phyloP scores from a whole-genome alignment of 2,113 vertebrate genomes.

The Poeciliopsis prolifica region DNA sequence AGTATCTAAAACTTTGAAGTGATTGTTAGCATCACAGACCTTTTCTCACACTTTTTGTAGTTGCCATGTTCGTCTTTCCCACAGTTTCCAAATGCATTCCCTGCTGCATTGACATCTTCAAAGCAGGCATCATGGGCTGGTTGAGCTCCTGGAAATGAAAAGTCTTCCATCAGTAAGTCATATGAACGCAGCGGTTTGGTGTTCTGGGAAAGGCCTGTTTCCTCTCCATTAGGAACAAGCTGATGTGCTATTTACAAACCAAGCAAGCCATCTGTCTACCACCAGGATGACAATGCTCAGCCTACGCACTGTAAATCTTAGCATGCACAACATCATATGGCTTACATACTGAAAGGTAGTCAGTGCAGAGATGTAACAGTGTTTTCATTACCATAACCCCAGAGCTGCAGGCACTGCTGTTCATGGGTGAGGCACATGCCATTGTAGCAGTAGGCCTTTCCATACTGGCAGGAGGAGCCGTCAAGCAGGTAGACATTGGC shows the following conservation, averaged over 20 bases:
- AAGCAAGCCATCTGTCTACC: neutral
- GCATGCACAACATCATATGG: no score
- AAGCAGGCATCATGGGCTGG: constrained; percentile 91
- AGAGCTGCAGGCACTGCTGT: constrained; percentile 91
- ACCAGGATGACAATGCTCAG: neutral
- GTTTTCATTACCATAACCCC: constrained; percentile 86
- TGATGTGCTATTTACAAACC: neutral
- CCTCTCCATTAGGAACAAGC: neutral
- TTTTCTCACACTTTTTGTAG: constrained; percentile 86
- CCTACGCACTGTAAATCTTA: neutral
- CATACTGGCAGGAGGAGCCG: constrained; percentile 84
- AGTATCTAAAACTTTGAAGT: neutral
- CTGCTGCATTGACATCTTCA: constrained; percentile 87
- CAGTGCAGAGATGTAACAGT: neutral
- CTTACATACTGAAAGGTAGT: no score
- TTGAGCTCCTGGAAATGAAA: constrained; percentile 82
- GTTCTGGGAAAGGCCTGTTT: no score
- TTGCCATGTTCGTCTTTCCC: constrained; percentile 84
- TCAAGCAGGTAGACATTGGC: constrained; percentile 90
- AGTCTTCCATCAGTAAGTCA: constrained; percentile 2
- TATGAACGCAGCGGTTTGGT: neutral
- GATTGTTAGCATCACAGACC: constrained; percentile 63
- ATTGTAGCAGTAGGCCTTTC: constrained; percentile 86
- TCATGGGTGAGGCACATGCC: constrained; percentile 93
- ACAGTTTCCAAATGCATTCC: constrained; percentile 91